phyloP scores from a whole-genome alignment of 2,797 vertebrate species.

The Xyrichtys novacula region DNA sequence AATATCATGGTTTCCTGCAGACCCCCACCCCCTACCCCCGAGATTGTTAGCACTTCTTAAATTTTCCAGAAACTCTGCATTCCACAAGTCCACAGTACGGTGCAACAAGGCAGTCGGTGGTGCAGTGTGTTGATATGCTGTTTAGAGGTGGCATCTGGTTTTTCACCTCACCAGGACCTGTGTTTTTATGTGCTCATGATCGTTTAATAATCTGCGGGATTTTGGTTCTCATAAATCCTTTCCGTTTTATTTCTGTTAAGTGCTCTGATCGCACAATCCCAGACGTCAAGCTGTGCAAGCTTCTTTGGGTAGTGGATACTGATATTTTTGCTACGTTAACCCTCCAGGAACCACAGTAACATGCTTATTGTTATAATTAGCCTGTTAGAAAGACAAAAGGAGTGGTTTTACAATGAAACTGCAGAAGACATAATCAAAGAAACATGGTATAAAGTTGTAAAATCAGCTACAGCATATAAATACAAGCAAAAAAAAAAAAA shows the following conservation, averaged over 20 bases:
- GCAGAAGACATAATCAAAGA: not conserved
- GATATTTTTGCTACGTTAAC: constrained; percentile 50
- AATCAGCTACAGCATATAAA: not conserved
- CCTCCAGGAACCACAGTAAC: not conserved
- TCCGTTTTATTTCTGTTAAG: constrained; percentile 61
- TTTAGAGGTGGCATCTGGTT: constrained; percentile 51
- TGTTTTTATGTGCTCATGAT: constrained; percentile 56
- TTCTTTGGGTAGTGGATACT: constrained; percentile 46
- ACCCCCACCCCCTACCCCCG: no score
- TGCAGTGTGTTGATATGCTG: constrained; percentile 42
- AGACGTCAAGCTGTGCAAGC: constrained; percentile 52
- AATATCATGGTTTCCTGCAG: constrained; percentile 47
- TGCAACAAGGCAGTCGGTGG: constrained; percentile 17
- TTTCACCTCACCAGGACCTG: constrained; percentile 47
- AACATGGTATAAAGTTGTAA: not conserved
- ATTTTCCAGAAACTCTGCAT: constrained; percentile 52
- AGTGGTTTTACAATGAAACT: not conserved
- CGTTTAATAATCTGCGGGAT: constrained; percentile 59
- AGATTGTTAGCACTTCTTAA: constrained; percentile 56
- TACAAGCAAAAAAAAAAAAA: not conserved
- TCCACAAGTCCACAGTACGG: constrained; percentile 42
- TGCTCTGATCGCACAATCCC: constrained; percentile 46
- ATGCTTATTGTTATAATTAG: constrained; percentile 3
- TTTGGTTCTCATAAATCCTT: constrained; percentile 62
- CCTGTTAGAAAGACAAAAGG: constrained; percentile 1